phyloP scores from a whole-genome alignment of 64 coral and sea anemone genomes.

The Acropora yongei region DNA sequence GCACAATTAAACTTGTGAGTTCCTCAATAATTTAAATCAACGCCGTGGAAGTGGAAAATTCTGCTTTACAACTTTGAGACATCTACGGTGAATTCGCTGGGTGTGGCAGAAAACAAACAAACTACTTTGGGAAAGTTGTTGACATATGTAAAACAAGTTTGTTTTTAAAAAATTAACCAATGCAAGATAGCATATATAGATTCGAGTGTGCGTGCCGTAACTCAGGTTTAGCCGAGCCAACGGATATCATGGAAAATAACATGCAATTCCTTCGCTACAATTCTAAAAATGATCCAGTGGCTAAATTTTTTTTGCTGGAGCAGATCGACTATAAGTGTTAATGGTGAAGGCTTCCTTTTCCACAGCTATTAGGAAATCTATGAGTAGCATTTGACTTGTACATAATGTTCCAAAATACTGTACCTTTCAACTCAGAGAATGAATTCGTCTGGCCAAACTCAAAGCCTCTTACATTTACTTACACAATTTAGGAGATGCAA shows the following conservation, averaged over 20 bases:
- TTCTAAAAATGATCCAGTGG: neutral
- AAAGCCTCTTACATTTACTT: neutral
- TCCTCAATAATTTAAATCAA: too few relatives aligned
- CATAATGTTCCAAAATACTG: too few relatives aligned
- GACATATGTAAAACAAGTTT: constrained; percentile 4
- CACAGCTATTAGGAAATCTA: too few relatives aligned
- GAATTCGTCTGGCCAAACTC: neutral
- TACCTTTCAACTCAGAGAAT: too few relatives aligned
- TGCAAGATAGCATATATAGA: neutral
- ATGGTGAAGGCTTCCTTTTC: too few relatives aligned
- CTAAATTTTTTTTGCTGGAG: too few relatives aligned
- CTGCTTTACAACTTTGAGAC: neutral
- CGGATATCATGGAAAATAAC: neutral
- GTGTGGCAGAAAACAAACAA: neutral
- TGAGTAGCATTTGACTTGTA: too few relatives aligned
- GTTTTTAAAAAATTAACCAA: too few relatives aligned
- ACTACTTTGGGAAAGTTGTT: neutral
- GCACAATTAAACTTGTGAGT: too few relatives aligned
- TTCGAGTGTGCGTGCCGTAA: neutral
- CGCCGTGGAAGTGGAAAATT: neutral
- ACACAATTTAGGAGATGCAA: neutral
- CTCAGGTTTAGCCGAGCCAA: neutral
- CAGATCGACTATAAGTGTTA: too few relatives aligned
- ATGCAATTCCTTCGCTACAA: neutral
- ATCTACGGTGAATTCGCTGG: neutral